phyloP scores from a whole-genome alignment of 2,113 vertebrate genomes.

The Opisthocomus hoazin region DNA sequence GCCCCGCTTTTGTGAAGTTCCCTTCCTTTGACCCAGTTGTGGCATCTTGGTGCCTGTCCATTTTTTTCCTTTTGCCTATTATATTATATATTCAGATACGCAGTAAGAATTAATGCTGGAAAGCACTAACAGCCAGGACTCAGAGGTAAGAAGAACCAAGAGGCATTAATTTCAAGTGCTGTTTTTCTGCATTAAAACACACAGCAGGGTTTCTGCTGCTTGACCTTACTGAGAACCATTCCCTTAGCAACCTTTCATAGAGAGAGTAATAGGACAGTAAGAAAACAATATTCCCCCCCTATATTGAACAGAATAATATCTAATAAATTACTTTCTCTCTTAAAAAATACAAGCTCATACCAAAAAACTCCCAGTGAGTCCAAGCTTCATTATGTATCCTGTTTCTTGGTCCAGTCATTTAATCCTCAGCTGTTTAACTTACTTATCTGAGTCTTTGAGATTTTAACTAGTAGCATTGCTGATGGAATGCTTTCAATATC shows the following conservation, averaged over 20 bases:
- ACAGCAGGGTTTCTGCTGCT: slow-evolving; percentile 33
- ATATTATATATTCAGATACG: neutral
- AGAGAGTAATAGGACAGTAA: slow-evolving; percentile 4
- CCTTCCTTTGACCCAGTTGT: neutral
- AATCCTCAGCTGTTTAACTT: neutral
- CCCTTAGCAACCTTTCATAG: slow-evolving; percentile 57
- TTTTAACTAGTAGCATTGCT: neutral
- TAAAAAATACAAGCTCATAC: neutral
- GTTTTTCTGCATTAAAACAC: slow-evolving; percentile 37
- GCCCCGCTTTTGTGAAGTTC: neutral
- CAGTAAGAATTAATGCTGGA: neutral
- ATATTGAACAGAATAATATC: neutral
- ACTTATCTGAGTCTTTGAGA: neutral
- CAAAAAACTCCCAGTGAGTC: neutral
- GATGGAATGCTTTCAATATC: neutral
- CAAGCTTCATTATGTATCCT: neutral
- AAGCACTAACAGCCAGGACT: neutral
- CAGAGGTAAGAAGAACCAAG: slow-evolving; percentile 16
- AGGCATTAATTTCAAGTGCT: slow-evolving; percentile 39
- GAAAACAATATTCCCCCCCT: neutral
- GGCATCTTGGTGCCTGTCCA: neutral
- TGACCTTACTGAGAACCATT: slow-evolving; percentile 46
- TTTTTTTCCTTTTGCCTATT: neutral
- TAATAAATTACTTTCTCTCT: neutral
- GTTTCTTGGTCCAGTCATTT: neutral